Evolutionary conservation across 2,113 vertebrate species (phyloP), one percentile per base, ranked within the genome.

Genomic region (Chloebia gouldiae): DNA sequence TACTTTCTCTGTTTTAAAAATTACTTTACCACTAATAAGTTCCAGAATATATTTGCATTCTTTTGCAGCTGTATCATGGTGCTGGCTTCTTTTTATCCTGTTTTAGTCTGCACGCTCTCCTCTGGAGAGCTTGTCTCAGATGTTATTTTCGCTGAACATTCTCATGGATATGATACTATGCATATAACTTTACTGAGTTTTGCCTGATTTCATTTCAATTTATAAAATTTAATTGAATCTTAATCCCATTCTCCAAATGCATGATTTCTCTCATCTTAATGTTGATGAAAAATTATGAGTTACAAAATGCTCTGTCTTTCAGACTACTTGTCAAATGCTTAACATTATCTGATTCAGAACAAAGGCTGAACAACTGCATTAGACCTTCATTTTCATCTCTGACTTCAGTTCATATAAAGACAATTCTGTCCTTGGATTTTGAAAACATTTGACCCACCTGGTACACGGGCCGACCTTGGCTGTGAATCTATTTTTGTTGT

Each of bases 381-480:
- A n/a, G 40, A 65, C 39, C 24, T 90, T 68, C 17, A 49, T 54
- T 85, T 79, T 76, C 14, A 44, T 69, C 28, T 75, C 42, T 49
- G 40, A 33, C 14, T 86, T 72, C 50, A n/a, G 18, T 44, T 71
- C 5, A 9, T 56, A 39, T 23, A 25, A 71, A 60, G 40, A 45
- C 7, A 61, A 37, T 47, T 81, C 19, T n/a, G 19, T 30, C 24
- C 10, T 33, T 70, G 31, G 16, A 51, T 16, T 61, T 31, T 63
- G 47, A 60, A 88, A 94, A 54, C 3, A 59, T 13, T 25, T 31
- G 22, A 24, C 93, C 7, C 53, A 97, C 97, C 97, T 96, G 97
- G 96, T 69, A 97, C 7, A 2, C 0, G 5, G 40, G 81, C 1
- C 0, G 0, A 31, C 35, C 79, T 82, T 35, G 0, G 15, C 5